Base-by-base conservation (phyloP, 2,888 invertebrate species). In the Neocrepidodera transversa region DNA sequence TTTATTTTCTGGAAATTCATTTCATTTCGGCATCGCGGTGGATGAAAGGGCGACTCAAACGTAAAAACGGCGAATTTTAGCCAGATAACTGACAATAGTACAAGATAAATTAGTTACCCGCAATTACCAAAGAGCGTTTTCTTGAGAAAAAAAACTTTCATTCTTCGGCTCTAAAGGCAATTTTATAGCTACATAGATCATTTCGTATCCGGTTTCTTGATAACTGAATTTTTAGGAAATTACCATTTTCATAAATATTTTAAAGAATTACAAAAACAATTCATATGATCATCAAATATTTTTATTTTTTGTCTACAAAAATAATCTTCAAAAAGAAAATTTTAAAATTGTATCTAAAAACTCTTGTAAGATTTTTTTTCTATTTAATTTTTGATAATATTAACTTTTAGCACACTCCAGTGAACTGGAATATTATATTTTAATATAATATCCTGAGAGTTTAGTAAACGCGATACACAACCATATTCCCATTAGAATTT, bases 101-200 rank as follows among this genome's bases (percentile, higher is more conserved):
- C 36, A 50, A 51, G 57, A 57, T 57, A 36, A 57, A 57, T 57
- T 43, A 45, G 57, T 45, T 45, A 45, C n/a, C 50, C 36, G 50
- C 45, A 57, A 57, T 51, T 57, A 57, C 57, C 26, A 42, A 51
- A 51, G 40, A 30, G n/a, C 17, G 18, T 51, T 51, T 51, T 30
- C 40, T 51, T 26, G 57, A 10, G 32, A 45, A 51, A 51, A n/a
- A n/a, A 56, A 57, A 57, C 43, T 36, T 28, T 42, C 26, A 49
- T 42, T 50, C 49, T 42, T 49, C 23, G 5, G 30, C 6, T 7
- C 16, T 26, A 38, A 38, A 18, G 8, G 26, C 26, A n/a, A n/a
- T 42, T 17, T 43, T 35, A 43, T 36, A 32, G 13, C 13, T 43
- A 35, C 40, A 51, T 51, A 42, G 51, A 51, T 51, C 51, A 42